Conservation (phyloP, 2,888 invertebrate genomes). For the Hecatera dysodea region DNA sequence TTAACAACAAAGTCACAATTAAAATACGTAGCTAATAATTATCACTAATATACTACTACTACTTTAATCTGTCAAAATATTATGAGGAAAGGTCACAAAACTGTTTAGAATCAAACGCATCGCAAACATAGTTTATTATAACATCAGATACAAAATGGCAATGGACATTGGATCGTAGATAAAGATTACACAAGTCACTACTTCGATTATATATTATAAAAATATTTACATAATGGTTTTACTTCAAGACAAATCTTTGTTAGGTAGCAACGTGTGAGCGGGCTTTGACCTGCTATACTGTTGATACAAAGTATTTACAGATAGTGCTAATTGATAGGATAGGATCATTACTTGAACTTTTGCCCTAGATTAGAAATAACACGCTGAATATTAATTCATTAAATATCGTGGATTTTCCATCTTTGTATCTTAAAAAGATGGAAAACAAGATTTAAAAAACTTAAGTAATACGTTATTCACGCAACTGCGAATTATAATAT, state of each 20-base stretch:
- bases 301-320: slow-evolving; percentile 10
- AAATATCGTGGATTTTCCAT: too few relatives aligned
- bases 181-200: slow-evolving; percentile 36
- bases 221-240: slow-evolving; percentile 18
- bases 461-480: too few relatives aligned
- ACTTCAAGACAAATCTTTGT: slow-evolving; percentile 34
- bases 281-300: slow-evolving; percentile 58
- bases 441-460: too few relatives aligned
- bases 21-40: background rate
- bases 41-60: slow-evolving; percentile 3
- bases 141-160: slow-evolving; percentile 33
- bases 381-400: background rate
- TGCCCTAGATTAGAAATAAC: background rate
- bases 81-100: slow-evolving; percentile 35
- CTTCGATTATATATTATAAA: background rate
- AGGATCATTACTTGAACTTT: slow-evolving; percentile 9
- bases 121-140: slow-evolving; percentile 42
- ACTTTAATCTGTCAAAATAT: slow-evolving; percentile 13
- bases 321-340: slow-evolving; percentile 10
- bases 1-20: slow-evolving; percentile 3
- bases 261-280: slow-evolving; percentile 24
- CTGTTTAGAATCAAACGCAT: slow-evolving; percentile 8
- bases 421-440: background rate
- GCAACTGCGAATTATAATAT: too few relatives aligned
- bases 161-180: slow-evolving; percentile 37